Evolutionary conservation across 2,113 vertebrate species (phyloP).

Genomic region (Mobula birostris): DNA sequence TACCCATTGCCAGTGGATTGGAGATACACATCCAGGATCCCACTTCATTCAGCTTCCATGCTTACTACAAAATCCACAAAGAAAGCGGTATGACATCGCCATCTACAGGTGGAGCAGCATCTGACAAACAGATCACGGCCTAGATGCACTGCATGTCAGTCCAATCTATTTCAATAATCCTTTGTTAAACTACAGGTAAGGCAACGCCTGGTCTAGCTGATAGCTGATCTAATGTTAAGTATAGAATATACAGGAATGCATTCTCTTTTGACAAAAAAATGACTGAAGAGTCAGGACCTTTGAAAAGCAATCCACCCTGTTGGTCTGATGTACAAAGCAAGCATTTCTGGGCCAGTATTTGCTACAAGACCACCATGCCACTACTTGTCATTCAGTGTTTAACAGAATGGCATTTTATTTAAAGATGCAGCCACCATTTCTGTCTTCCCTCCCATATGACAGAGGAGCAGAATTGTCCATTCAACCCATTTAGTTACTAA

Average conservation of each 20-base stretch:
- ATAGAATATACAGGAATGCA: neutral
- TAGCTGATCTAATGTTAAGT: neutral
- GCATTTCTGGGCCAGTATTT: too few relatives aligned
- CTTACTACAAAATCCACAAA: neutral
- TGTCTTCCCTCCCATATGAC: neutral
- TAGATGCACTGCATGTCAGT: neutral
- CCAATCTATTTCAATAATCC: neutral
- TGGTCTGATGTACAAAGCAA: too few relatives aligned
- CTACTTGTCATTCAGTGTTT: neutral
- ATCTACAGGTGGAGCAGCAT: neutral
- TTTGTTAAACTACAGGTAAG: neutral
- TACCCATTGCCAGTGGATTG: neutral
- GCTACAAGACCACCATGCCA: neutral
- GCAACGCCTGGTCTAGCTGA: neutral
- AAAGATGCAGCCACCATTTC: neutral
- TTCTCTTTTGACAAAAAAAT: too few relatives aligned
- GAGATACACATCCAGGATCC: neutral
- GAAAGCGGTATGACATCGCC: neutral
- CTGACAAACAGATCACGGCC: neutral
- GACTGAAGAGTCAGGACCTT: too few relatives aligned
- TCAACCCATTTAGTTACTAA: too few relatives aligned
- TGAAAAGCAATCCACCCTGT: too few relatives aligned
- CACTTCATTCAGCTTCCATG: neutral
- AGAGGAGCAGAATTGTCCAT: too few relatives aligned
- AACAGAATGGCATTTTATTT: neutral